Evolutionary conservation across 2,888 invertebrate genomes (phyloP), one percentile per base, ranked within the genome.

Genomic region (Adineta ricciae): DNA sequence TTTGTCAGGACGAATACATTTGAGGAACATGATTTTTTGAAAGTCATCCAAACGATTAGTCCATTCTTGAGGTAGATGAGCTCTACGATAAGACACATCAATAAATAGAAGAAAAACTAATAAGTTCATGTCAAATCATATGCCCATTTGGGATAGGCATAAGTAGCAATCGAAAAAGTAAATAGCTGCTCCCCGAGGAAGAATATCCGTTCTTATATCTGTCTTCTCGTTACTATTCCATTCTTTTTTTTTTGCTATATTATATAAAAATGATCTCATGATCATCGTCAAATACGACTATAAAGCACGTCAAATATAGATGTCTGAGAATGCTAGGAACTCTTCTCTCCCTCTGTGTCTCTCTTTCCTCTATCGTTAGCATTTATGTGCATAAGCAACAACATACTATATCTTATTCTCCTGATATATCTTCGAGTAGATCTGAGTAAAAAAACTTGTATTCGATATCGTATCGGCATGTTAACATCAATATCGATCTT

Each of bases 41-140:
- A 91, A 91, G 41, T 86, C 83, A 86, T 90, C 89, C 46, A 91
- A 85, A 14, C 88, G 87, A 7, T 87, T 87, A 49, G 88, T 86
- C 91, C 91, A 91, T 72, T 87, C 86, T 7, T 89, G 89, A 19
- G 91, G 90, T 56, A 91, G 86, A 8, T 87, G 85, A 93, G 89
- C 89, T 82, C 90, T 90, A 87, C 19, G 5, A 32, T 19, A 64
- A 64, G 32, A 64, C 32, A 64, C 3, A 32, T 64, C 11, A 19
- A 56, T 56, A 8, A 9, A 56, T 24, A n/a, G 1, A 27, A 27
- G 32, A 32, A 64, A 4, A 19, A 64, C 3, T 64, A 64, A 64
- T 64, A 36, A 64, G 16, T 27, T 32, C 16, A 27, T 32, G 32
- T 19, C 32, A 27, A 32, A 64, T 64, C 64, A 32, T 32, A 19